phyloP scores from a whole-genome alignment of 2,113 vertebrate genomes.

The Bagarius yarrelli region DNA sequence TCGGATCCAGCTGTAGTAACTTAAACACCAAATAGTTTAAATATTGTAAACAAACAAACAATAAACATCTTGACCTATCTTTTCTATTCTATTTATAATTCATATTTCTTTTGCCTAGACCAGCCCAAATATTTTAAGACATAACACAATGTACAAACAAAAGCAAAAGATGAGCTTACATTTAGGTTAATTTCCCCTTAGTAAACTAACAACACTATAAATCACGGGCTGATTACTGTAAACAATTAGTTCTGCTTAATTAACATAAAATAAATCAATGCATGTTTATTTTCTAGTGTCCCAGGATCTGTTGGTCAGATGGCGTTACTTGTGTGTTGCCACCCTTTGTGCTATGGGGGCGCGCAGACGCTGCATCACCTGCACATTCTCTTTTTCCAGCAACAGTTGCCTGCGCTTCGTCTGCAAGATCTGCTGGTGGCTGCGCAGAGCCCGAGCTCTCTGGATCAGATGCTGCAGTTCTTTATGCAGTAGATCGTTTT shows the following conservation, averaged over 20 bases:
- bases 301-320: not conserved
- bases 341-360: not conserved
- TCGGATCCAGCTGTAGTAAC: no score
- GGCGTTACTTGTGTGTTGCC: not conserved
- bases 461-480: constrained; percentile 50
- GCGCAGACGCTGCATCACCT: constrained; percentile 31
- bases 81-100: no score
- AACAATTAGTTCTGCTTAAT: not conserved
- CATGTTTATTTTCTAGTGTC: not conserved
- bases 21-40: no score
- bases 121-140: no score
- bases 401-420: constrained; percentile 48
- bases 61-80: no score
- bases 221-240: not conserved
- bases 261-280: not conserved
- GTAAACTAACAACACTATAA: not conserved
- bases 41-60: no score
- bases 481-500: constrained; percentile 47
- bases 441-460: constrained; percentile 28
- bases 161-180: not conserved
- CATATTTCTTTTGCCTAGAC: no score
- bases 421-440: constrained; percentile 40
- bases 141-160: no score
- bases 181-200: not conserved
- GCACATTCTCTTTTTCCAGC: constrained; percentile 49